Percentiles rank a stretch among this genome's conserved stretches.
Evolutionary conservation across 2,797 vertebrate species (phyloP).

Genomic region (Zenarchopterus dispar): DNA sequence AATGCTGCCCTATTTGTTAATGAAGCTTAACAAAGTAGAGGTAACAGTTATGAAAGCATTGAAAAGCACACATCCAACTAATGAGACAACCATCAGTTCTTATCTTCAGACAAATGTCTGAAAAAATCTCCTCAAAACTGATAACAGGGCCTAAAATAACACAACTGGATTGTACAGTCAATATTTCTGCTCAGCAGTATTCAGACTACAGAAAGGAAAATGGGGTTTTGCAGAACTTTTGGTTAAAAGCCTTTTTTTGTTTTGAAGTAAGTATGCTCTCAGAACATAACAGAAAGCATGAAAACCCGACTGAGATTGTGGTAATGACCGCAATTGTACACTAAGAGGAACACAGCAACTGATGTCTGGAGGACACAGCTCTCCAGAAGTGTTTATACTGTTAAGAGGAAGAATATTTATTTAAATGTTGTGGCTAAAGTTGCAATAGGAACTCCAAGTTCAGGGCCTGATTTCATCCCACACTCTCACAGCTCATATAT

Average conservation of each 20-base stretch:
- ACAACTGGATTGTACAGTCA: slow-evolving; percentile 20
- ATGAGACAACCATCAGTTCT: slow-evolving; percentile 34
- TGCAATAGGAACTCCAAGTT: neutral
- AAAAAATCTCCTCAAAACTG: slow-evolving; percentile 15
- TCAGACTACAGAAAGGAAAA: slow-evolving; percentile 23
- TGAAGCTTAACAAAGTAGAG: slow-evolving; percentile 58
- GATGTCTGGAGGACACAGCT: slow-evolving; percentile 1
- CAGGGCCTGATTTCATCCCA: neutral
- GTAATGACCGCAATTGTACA: slow-evolving; percentile 37
- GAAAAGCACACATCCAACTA: slow-evolving; percentile 26
- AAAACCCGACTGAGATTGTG: slow-evolving; percentile 35
- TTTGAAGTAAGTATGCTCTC: slow-evolving; percentile 14
- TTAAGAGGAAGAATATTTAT: slow-evolving; percentile 9
- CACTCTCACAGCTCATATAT: too few relatives aligned
- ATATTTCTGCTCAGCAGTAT: slow-evolving; percentile 11
- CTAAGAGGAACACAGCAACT: slow-evolving; percentile 6
- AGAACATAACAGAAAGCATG: slow-evolving; percentile 12
- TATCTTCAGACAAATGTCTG: slow-evolving; percentile 27
- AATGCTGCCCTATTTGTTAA: slow-evolving; percentile 31
- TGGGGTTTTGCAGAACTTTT: slow-evolving; percentile 27
- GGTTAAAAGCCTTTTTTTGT: slow-evolving; percentile 56
- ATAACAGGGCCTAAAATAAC: slow-evolving; percentile 38
- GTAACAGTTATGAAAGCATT: slow-evolving; percentile 46
- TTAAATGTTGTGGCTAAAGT: neutral
- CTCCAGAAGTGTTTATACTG: neutral